These are phyloP conservation scores for Microchirus variegatus DNA, from an alignment of 2,797 vertebrate species.

Conservation along the genomic window DNA sequence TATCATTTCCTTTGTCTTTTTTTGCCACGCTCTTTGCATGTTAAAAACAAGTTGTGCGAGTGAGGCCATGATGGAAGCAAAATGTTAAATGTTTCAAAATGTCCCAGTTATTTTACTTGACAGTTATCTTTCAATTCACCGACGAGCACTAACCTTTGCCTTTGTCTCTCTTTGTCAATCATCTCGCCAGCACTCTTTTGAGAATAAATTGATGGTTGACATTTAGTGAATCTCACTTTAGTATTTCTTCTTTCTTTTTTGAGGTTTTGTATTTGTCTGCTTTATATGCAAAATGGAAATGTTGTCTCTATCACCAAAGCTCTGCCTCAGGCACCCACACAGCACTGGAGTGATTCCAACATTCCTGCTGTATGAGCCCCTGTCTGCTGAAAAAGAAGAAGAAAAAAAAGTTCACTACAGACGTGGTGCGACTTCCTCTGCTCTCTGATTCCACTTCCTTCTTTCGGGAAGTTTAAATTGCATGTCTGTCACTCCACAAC, in stretches of 20 bases:
- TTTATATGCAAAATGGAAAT: constrained; percentile 46
- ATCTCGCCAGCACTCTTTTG: background rate
- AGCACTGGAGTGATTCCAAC: constrained; percentile 40
- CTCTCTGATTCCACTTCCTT: constrained; percentile 4
- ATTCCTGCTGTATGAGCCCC: constrained; percentile 48
- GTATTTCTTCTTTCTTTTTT: constrained; percentile 29
- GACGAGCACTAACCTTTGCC: background rate
- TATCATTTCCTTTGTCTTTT: too few species aligned
- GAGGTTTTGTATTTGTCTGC: constrained; percentile 38
- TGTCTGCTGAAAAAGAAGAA: constrained; percentile 45
- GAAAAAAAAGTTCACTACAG: constrained; percentile 36
- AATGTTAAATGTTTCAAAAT: too few species aligned
- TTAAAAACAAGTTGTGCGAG: too few species aligned
- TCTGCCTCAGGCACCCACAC: constrained; percentile 44
- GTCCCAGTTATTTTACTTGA: too few species aligned
- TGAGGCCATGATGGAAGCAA: too few species aligned
- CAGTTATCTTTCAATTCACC: background rate
- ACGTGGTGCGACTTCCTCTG: constrained; percentile 12
- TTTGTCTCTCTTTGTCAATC: constrained; percentile 10
- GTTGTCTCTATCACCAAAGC: constrained; percentile 45
- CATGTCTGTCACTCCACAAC: constrained; percentile 15
- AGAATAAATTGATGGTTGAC: constrained; percentile 21
- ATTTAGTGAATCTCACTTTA: constrained; percentile 32
- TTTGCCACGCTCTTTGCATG: too few species aligned
- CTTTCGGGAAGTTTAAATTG: background rate